Evolutionary conservation across 2,797 vertebrate species (phyloP), one percentile per base, ranked within the genome.

Genomic region (Cossypha caffra): DNA sequence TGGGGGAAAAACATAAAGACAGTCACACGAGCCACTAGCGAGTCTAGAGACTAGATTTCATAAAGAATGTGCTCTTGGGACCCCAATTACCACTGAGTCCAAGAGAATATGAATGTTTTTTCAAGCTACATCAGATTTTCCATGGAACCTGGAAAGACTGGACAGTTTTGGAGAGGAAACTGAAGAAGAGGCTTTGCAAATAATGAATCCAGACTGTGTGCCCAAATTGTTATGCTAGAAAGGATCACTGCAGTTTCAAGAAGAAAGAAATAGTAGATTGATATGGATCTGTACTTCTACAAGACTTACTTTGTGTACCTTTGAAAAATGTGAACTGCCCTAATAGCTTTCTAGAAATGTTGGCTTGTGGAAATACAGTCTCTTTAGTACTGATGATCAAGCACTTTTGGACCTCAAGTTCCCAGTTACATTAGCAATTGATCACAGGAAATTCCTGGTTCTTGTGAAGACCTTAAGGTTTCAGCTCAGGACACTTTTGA

Each of bases 381-480:
- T 86, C 78, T 92, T 85, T 11, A 93, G 84, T 50, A 71, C 45
- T 88, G 68, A 88, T 50, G 45, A 92, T 64, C 58, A 68, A 90
- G 62, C 58, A 64, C 29, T 87, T 87, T 63, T 67, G 57, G 52
- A 63, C 52, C 33, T 71, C 55, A 55, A 35, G 43, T 63, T 96
- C 62, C 59, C 55, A 38, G 62, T 79, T 91, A 88, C 80, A 63
- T 63, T 63, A 90, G 73, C 38, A 88, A 90, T 77, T 59, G 64
- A 92, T 86, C 83, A 86, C 13, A 81, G 62, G 43, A 75, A 88
- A 61, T 66, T 73, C 61, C 52, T 59, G 37, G 4, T 79, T 94
- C 59, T 69, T 76, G 33, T 59, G 62, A 87, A 95, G 85, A 76
- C 21, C 33, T 89, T 67, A 23, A 79, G 17, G 52, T 67, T 94